Conservation (phyloP, 2,797 vertebrate species). For the Spinus pinus region DNA sequence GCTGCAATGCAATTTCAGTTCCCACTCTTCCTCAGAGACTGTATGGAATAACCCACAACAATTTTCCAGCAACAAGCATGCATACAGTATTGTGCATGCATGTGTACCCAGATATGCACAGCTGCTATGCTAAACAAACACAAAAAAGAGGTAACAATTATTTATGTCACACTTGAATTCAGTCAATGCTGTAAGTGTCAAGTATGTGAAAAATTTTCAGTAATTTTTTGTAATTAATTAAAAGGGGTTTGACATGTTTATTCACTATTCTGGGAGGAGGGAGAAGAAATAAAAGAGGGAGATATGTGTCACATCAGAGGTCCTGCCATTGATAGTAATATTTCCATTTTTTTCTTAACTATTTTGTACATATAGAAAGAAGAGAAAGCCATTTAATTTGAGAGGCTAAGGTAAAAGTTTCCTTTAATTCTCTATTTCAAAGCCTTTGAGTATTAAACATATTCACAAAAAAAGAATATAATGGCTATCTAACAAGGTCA, state of each 20-base stretch:
- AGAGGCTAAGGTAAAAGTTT: background rate
- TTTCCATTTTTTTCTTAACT: background rate
- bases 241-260: background rate
- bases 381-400: background rate
- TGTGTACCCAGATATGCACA: background rate
- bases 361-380: background rate
- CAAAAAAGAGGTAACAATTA: background rate
- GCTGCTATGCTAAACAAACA: background rate
- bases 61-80: background rate
- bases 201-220: background rate
- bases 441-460: background rate
- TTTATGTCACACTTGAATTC: background rate
- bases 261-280: background rate
- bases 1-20: background rate
- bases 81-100: background rate
- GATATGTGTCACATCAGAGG: background rate
- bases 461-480: background rate
- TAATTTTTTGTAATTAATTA: background rate
- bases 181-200: background rate
- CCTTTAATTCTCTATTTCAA: background rate
- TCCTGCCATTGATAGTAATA: background rate
- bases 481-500: background rate
- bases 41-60: background rate
- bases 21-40: background rate
- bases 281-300: too few species aligned